Evolutionary conservation across 2,888 invertebrate species (phyloP).

Genomic region (Macaria liturata): DNA sequence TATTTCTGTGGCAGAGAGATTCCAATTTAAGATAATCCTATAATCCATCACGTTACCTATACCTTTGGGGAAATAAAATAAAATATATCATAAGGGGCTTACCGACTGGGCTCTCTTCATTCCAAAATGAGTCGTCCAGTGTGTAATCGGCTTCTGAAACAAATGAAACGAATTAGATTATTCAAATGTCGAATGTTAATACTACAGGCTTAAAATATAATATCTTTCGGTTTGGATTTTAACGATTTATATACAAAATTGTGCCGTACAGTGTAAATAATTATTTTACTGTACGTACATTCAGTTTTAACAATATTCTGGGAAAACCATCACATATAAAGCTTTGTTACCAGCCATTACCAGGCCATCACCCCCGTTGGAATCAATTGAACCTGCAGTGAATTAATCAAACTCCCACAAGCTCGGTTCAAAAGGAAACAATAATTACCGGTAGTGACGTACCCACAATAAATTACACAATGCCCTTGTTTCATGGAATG

Average conservation of each 20-base stretch:
- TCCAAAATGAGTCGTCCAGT: slow-evolving; percentile 96
- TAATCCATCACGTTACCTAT: slow-evolving; percentile 29
- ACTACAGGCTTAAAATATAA: too few relatives aligned
- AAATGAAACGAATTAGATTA: slow-evolving; percentile 46
- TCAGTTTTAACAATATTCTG: too few relatives aligned
- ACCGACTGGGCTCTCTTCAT: slow-evolving; percentile 96
- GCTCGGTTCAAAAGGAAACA: slow-evolving; percentile 37
- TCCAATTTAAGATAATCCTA: slow-evolving; percentile 29
- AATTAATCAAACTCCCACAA: slow-evolving; percentile 36
- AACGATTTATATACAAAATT: too few relatives aligned
- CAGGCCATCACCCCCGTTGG: slow-evolving; percentile 3
- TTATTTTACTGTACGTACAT: too few relatives aligned
- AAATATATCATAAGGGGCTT: slow-evolving; percentile 61
- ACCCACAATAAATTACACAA: slow-evolving; percentile 60
- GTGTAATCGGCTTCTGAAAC: slow-evolving; percentile 96
- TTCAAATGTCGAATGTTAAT: too few relatives aligned
- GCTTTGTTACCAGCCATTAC: background rate
- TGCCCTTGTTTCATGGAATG: slow-evolving; percentile 49
- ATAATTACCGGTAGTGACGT: slow-evolving; percentile 48
- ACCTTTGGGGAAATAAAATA: slow-evolving; percentile 25
- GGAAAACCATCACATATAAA: too few relatives aligned
- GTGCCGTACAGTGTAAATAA: too few relatives aligned
- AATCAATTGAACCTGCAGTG: slow-evolving; percentile 29
- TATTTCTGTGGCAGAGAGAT: slow-evolving; percentile 26
- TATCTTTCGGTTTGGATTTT: too few relatives aligned